Base-by-base conservation (phyloP, 1,140 invertebrate genomes). In the Drosophila orosa region DNA sequence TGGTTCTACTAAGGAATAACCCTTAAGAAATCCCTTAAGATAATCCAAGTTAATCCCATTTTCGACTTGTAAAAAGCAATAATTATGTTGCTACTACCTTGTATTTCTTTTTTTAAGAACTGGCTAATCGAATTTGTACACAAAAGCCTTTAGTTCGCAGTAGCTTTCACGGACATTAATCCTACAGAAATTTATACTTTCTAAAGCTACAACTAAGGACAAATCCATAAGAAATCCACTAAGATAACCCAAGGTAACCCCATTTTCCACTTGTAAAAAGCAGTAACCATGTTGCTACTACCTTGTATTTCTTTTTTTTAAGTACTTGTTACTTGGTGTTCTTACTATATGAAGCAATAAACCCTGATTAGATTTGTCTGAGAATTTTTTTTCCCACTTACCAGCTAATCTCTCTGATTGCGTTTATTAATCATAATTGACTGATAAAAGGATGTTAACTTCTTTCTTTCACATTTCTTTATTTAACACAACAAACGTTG, bases 361-460 rank as follows among this genome's bases (percentile, higher is more conserved):
- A 40, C 29, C n/a, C 19, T 44, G 66, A 68, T 69, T 68, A 69
- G 62, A 55, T 68, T 69, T 39, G 66, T 54, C 35, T 66, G 48
- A 10, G 33, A 67, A 54, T 27, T 22, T 27, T 8, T 35, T 35
- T 35, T 35, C 17, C 17, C 35, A 27, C 39, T 55, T 8, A 22
- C 24, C 12, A 12, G 13, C 50, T 68, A 71, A 71, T 71, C 63
- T 29, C 9, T 12, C n/a, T 33, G 67, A 57, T 68, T 56, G 37
- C 6, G 40, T 68, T 71, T 69, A 47, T 69, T 71, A 56, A 54
- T 39, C 65, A 22, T 71, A 69, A 71, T 69, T 68, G 67, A 33
- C 33, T 56, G 27, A 71, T 69, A 45, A 69, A 69, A 31, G 42
- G 45, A 57, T 37, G 27, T 33, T 45, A 5, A 31, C 33, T 57